These are phyloP conservation scores for Microcebus lehilahytsara DNA, from an alignment of 2,113 vertebrate species.

Conservation along the genomic window DNA sequence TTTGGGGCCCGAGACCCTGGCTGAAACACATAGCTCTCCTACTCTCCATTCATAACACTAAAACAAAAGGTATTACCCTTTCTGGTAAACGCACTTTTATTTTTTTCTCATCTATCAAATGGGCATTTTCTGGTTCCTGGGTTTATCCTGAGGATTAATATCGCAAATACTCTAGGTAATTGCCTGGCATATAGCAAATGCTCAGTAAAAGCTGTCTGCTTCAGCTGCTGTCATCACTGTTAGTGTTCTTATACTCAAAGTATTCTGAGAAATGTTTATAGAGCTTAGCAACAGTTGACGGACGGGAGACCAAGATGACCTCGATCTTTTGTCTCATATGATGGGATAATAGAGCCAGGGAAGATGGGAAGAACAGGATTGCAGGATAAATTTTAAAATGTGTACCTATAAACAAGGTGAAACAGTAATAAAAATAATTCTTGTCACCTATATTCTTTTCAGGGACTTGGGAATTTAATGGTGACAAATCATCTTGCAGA, in stretches of 20 bases:
- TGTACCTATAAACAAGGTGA: neutral
- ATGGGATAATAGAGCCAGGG: neutral
- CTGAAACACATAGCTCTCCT: neutral
- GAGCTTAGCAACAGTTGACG: neutral
- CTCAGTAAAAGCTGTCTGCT: neutral
- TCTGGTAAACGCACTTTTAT: neutral
- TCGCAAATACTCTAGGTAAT: neutral
- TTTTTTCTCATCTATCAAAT: neutral
- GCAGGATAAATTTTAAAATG: neutral
- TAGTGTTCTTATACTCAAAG: neutral
- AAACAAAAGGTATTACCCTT: neutral
- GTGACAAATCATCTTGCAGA: neutral
- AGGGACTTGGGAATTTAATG: neutral
- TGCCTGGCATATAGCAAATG: neutral
- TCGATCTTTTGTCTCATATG: neutral
- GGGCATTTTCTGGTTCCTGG: neutral
- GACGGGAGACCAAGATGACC: neutral
- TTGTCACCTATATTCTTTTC: neutral
- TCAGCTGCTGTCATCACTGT: neutral
- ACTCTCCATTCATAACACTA: neutral
- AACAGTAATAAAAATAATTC: neutral
- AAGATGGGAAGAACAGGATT: neutral
- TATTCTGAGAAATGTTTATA: neutral
- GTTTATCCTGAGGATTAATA: neutral
- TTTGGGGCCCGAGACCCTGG: neutral